These are phyloP conservation scores for Zoroaster sp. DNA, from an alignment of 53 echinoderm and acorn worm genomes.

Conservation along the genomic window DNA sequence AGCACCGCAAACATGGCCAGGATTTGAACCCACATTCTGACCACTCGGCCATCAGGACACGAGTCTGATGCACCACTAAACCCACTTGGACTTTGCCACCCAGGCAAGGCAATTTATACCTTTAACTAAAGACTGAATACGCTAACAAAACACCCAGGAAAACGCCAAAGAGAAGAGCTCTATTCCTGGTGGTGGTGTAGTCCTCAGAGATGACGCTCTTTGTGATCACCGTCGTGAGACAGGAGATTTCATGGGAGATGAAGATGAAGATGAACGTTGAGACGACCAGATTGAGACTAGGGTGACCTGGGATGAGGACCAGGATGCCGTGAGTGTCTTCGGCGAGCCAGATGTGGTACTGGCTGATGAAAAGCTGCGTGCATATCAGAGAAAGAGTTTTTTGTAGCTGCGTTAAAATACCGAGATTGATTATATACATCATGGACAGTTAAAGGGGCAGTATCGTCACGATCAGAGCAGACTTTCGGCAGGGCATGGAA, in stretches of 20 bases:
- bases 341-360: slow-evolving; percentile 97
- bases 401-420: too few relatives aligned
- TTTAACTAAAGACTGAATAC: slow-evolving; percentile 36
- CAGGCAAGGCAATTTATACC: too few relatives aligned
- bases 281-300: slow-evolving; percentile 76
- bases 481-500: too few relatives aligned
- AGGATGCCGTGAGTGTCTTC: slow-evolving; percentile 87
- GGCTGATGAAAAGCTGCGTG: slow-evolving; percentile 84
- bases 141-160: slow-evolving; percentile 49
- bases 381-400: not conserved
- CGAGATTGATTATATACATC: too few relatives aligned
- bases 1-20: too few relatives aligned
- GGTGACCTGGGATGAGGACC: slow-evolving; percentile 80
- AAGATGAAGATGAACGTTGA: slow-evolving; percentile 93
- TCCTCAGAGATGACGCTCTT: slow-evolving; percentile 70
- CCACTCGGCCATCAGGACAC: too few relatives aligned
- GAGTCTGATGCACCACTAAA: too few relatives aligned
- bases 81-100: too few relatives aligned
- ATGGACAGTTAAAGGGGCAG: too few relatives aligned
- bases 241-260: slow-evolving; percentile 79
- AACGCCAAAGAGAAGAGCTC: slow-evolving; percentile 47
- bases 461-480: too few relatives aligned
- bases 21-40: too few relatives aligned
- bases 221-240: slow-evolving; percentile 66
- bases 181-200: slow-evolving; percentile 60